Percentiles rank a stretch among this genome's conserved stretches.
Conservation (phyloP, 2,888 invertebrate species). For the Dinocampus coccinellae region DNA sequence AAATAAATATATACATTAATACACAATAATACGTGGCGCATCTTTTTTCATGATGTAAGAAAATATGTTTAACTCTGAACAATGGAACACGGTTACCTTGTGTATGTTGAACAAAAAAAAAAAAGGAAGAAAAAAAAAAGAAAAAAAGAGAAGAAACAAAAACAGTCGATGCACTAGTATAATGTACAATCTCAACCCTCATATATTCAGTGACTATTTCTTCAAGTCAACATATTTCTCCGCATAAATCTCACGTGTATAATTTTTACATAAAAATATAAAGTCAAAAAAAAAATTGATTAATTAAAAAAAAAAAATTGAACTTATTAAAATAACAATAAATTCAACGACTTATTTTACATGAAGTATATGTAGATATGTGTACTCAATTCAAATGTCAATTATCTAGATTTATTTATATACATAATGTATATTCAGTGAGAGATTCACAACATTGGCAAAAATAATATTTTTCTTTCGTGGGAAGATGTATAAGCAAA, state of each 20-base stretch:
- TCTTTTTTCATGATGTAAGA: not conserved
- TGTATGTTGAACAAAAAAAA: not conserved
- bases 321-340: constrained; percentile 5
- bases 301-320: no score
- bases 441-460: constrained; percentile 21
- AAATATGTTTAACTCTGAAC: not conserved
- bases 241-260: not conserved
- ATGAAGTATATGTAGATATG: not conserved
- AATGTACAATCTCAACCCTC: not conserved
- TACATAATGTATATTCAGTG: not conserved
- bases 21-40: not conserved
- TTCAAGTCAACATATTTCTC: not conserved
- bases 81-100: constrained; percentile 6
- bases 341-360: not conserved
- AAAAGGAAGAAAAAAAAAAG: no score
- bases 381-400: constrained; percentile 35
- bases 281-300: not conserved
- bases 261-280: not conserved
- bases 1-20: not conserved
- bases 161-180: no score
- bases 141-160: no score
- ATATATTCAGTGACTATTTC: not conserved
- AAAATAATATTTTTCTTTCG: constrained; percentile 29
- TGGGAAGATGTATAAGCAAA: not conserved
- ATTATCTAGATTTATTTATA: constrained; percentile 31